Evolutionary conservation across 2,113 vertebrate species (phyloP).

Genomic region (Centropristis striata): DNA sequence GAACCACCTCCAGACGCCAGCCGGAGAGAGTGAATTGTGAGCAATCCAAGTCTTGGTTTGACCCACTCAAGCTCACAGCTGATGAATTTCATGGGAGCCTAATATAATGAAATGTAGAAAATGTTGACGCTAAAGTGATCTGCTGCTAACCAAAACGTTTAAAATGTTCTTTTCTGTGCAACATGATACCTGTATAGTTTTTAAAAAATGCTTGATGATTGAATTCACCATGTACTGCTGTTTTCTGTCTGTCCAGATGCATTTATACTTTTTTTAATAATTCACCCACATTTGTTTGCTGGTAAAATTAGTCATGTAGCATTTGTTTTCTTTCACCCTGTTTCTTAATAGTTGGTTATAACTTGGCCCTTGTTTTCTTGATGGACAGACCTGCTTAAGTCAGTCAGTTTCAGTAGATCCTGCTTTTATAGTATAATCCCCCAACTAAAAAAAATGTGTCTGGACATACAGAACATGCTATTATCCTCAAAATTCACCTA

Average conservation of each 20-base stretch:
- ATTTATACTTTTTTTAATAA: conserved; percentile 35
- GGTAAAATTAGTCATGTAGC: neutral
- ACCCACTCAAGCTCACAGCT: conserved; percentile 58
- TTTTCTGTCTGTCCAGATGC: conserved; percentile 76
- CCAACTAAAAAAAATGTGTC: conserved; percentile 40
- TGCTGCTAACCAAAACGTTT: conserved; percentile 49
- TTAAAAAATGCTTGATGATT: conserved; percentile 18
- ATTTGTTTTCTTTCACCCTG: neutral
- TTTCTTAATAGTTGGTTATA: neutral
- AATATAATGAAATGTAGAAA: conserved; percentile 36
- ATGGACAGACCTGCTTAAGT: neutral
- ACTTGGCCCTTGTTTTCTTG: neutral
- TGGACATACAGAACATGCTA: conserved; percentile 61
- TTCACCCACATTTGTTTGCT: neutral
- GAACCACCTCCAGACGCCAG: conserved; percentile 68
- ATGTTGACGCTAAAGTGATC: conserved; percentile 38
- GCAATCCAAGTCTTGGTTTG: conserved; percentile 72
- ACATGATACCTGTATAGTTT: conserved; percentile 34
- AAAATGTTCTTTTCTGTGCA: conserved; percentile 30
- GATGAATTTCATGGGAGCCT: conserved; percentile 60
- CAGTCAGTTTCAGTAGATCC: neutral
- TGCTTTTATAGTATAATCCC: neutral
- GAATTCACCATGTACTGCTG: conserved; percentile 15
- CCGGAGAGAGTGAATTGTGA: conserved; percentile 76
- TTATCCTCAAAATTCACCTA: neutral